Conservation (phyloP, 2,888 invertebrate species). For the Pseudoips prasinana region DNA sequence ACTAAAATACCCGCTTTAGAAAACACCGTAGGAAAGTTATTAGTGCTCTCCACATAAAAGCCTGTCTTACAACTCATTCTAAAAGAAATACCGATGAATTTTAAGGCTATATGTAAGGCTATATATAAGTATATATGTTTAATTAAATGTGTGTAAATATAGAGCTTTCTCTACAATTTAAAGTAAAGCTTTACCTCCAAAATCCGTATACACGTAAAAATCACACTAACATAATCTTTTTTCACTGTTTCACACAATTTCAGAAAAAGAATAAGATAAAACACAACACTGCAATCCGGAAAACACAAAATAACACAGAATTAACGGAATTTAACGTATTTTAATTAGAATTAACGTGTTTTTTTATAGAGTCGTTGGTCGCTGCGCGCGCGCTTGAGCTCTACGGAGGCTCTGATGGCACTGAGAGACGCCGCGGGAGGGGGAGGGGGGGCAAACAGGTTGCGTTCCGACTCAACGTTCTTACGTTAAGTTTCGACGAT, state of each 20-base stretch:
- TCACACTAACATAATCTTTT: slow-evolving; percentile 59
- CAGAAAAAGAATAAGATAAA: slow-evolving; percentile 22
- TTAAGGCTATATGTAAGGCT: too few relatives aligned
- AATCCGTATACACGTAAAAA: slow-evolving; percentile 60
- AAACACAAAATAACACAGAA: slow-evolving; percentile 36
- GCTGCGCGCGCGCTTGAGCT: slow-evolving; percentile 50
- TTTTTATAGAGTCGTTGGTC: slow-evolving; percentile 33
- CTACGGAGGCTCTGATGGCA: slow-evolving; percentile 58
- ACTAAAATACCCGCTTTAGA: slow-evolving; percentile 1
- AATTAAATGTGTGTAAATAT: background rate
- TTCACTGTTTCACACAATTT: slow-evolving; percentile 31
- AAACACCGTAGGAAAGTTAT: slow-evolving; percentile 25
- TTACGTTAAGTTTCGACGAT: slow-evolving; percentile 43
- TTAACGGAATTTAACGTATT: background rate
- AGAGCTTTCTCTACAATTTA: background rate
- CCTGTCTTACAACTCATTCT: too few relatives aligned
- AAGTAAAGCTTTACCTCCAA: slow-evolving; percentile 59
- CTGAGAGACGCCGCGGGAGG: slow-evolving; percentile 40
- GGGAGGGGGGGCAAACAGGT: slow-evolving; percentile 63
- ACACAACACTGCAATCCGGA: slow-evolving; percentile 76
- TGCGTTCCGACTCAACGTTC: slow-evolving; percentile 66
- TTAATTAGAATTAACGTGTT: slow-evolving; percentile 36
- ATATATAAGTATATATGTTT: too few relatives aligned
- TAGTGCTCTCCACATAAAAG: slow-evolving; percentile 18
- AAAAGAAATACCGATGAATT: too few relatives aligned